Evolutionary conservation across 2,113 vertebrate species (phyloP), one percentile per base, ranked within the genome.

Genomic region (Lepisosteus osseus): DNA sequence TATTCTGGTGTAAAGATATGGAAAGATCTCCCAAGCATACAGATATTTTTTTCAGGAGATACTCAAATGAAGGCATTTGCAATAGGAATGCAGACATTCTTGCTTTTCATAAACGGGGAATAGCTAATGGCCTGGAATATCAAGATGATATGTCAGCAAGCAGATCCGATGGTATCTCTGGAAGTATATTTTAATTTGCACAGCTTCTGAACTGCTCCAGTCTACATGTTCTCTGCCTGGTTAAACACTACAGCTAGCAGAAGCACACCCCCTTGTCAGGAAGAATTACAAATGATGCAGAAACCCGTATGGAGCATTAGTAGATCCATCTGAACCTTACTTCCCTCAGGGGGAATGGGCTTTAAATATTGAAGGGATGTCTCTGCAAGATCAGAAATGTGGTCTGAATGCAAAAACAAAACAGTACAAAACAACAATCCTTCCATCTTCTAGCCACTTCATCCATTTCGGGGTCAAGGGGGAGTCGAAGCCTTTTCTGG

Each of bases 241-340:
- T 11, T 13, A 12, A 3, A n/a, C 62, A 64, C 63, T 45, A 62
- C 45, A 15, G 70, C 62, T 15, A 54, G 41, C n/a, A n/a, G 40
- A 56, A 14, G 63, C 63, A 72, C 40, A 72, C 59, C n/a, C 71
- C 62, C 29, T 61, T 71, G 71, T 76, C 76, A 76, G 61, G 40
- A 9, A 8, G 17, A 41, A 72, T 78, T 70, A 78, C 71, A 54
- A 73, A 43, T 17, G 44, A 69, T 68, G 71, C 73, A 75, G 70
- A 78, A 77, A 62, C 55, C 44, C 14, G 29, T 29, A 29, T 29
- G 29, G 29, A 29, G 3, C 7, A 14, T 42, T 11, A 44, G 2
- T 44, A 41, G 41, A 57, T 29, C 41, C 54, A 61, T 40, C 68
- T 15, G 42, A 61, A 44, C 55, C 3, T 17, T 41, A 17, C 40